A percentile compares a stretch with the other conserved stretches of the same genome.
Conservation (phyloP, 1,140 invertebrate species). For the Drosophila murphyi region DNA sequence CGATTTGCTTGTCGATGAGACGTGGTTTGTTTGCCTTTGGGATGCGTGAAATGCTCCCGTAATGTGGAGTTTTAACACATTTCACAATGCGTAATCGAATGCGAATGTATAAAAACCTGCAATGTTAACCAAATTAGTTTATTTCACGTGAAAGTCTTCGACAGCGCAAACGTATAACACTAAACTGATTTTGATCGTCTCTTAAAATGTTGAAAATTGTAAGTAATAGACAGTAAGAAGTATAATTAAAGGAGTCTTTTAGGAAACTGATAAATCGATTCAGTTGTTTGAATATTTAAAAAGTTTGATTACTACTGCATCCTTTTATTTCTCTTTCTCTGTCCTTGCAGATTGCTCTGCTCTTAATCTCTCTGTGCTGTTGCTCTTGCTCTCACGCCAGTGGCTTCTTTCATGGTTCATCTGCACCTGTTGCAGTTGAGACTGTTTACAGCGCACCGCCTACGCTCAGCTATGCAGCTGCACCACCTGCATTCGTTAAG, state of each 20-base stretch:
- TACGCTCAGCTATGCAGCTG: constrained; percentile 10
- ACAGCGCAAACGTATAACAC: constrained; percentile 37
- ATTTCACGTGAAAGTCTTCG: constrained; percentile 71
- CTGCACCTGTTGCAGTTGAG: constrained; percentile 49
- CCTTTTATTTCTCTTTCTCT: background rate
- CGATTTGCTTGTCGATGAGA: constrained; percentile 74
- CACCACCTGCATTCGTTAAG: constrained; percentile 26
- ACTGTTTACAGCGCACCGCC: constrained; percentile 58
- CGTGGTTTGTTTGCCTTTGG: constrained; percentile 42
- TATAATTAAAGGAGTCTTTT: background rate
- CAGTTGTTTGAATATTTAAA: too few relatives aligned
- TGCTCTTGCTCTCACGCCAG: constrained; percentile 12
- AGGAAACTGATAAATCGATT: too few relatives aligned
- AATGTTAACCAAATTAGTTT: constrained; percentile 62
- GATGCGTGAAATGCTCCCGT: constrained; percentile 61
- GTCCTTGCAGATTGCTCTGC: constrained; percentile 9
- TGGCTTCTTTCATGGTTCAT: constrained; percentile 45
- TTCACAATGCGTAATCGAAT: constrained; percentile 48
- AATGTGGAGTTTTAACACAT: constrained; percentile 58
- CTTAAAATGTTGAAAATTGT: constrained; percentile 54
- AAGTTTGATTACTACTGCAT: background rate
- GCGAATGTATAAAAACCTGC: constrained; percentile 60
- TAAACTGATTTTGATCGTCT: background rate
- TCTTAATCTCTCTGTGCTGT: constrained; percentile 20
- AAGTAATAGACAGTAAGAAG: constrained; percentile 3